Conservation (phyloP, 2,113 vertebrate genomes). For the Lethenteron reissneri region DNA sequence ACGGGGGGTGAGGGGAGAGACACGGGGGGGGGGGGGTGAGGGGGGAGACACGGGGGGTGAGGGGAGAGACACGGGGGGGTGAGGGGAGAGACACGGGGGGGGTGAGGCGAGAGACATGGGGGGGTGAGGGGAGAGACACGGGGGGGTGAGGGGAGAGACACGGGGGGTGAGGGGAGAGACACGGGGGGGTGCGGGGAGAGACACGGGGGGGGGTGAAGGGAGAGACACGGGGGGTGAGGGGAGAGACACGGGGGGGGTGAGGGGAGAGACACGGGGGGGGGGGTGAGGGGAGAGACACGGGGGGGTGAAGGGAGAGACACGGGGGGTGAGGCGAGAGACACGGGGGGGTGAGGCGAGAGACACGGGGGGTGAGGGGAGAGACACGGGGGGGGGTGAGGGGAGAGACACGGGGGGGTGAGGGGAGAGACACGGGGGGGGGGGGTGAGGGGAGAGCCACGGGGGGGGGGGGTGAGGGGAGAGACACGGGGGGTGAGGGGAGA, state of each 20-base stretch:
- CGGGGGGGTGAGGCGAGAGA: background rate
- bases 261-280: background rate
- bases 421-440: background rate
- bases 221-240: too few species aligned
- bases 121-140: background rate
- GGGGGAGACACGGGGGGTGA: background rate
- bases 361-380: background rate
- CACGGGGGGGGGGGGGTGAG: background rate
- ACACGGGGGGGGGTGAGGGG: background rate
- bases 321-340: background rate
- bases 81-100: background rate
- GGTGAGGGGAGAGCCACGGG: background rate
- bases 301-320: background rate
- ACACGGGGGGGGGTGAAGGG: too few species aligned
- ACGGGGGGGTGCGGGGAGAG: background rate
- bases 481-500: too few species aligned
- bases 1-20: background rate
- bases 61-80: background rate
- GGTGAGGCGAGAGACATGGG: background rate
- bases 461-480: too few species aligned
- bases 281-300: background rate
- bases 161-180: background rate
- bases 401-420: background rate
- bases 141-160: background rate
- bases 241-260: too few species aligned